A percentile compares a stretch with the other conserved stretches of the same genome.
phyloP scores from a whole-genome alignment of 2,797 vertebrate species.

The Phoeniculus purpureus region DNA sequence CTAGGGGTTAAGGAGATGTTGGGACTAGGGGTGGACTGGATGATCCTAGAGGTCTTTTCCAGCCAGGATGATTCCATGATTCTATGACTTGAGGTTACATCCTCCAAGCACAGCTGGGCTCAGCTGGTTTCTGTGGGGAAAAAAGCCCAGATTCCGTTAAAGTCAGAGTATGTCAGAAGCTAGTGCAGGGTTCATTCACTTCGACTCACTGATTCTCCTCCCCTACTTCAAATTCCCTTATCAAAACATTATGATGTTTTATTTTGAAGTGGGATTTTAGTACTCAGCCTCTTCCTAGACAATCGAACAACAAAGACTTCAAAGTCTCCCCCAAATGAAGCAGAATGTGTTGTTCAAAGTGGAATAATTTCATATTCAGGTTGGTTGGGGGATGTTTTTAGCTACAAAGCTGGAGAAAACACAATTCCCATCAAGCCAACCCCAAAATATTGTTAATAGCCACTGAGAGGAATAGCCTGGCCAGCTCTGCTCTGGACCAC shows the following conservation, averaged over 20 bases:
- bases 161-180: fast-evolving
- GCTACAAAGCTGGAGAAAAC: neutral
- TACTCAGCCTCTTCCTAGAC: neutral
- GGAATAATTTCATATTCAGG: neutral
- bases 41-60: too few relatives aligned
- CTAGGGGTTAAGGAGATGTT: too few relatives aligned
- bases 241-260: neutral
- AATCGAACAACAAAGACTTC: neutral
- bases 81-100: too few relatives aligned
- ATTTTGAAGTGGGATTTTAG: neutral
- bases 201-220: neutral
- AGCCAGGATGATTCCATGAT: too few relatives aligned
- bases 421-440: neutral
- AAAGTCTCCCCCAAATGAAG: neutral
- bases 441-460: neutral
- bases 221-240: neutral
- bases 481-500: neutral
- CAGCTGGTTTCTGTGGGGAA: neutral
- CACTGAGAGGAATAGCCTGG: neutral
- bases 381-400: neutral
- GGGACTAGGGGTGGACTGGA: too few relatives aligned
- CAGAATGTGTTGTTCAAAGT: neutral
- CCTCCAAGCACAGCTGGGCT: neutral
- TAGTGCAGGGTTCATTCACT: neutral
- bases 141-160: neutral